Evolutionary conservation across 2,797 vertebrate genomes (phyloP).

Genomic region (Gobionotothen gibberifrons): DNA sequence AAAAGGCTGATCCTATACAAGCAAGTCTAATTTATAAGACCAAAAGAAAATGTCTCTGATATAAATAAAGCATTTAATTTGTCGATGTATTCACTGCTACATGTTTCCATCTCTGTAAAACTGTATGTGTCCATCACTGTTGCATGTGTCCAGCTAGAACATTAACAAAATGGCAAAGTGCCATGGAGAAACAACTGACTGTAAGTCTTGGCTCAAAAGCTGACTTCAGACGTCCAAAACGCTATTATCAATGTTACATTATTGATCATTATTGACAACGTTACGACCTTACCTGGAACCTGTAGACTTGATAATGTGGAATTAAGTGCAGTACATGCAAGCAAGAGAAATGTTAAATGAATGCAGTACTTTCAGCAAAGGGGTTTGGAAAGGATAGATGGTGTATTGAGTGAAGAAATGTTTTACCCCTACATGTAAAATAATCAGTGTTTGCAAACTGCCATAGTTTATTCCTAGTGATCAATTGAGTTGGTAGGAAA

Average conservation of each 20-base stretch:
- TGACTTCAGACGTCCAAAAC: conserved; percentile 20
- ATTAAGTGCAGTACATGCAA: not conserved
- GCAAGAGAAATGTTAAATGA: not conserved
- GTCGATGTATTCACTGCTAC: conserved; percentile 10
- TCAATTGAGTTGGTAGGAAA: not conserved
- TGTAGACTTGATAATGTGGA: not conserved
- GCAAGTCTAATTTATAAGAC: not conserved
- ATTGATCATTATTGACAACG: conserved; percentile 35
- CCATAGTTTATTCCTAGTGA: not conserved
- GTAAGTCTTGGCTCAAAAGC: conserved; percentile 8
- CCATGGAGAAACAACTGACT: conserved; percentile 36
- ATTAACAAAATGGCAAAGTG: conserved; percentile 55
- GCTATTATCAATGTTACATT: conserved; percentile 26
- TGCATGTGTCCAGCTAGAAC: conserved; percentile 28
- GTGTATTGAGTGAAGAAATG: not conserved
- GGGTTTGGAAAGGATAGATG: not conserved
- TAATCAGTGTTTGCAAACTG: not conserved
- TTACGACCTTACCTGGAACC: conserved; percentile 1
- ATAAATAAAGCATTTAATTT: conserved; percentile 9
- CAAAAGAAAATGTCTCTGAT: not conserved
- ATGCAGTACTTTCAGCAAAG: not conserved
- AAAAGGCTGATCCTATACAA: not conserved
- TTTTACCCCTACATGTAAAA: not conserved
- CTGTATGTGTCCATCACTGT: conserved; percentile 17
- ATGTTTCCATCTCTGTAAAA: conserved; percentile 1